These are phyloP conservation scores for Acleris laterana DNA, from an alignment of 2,888 invertebrate genomes.

Conservation along the genomic window DNA sequence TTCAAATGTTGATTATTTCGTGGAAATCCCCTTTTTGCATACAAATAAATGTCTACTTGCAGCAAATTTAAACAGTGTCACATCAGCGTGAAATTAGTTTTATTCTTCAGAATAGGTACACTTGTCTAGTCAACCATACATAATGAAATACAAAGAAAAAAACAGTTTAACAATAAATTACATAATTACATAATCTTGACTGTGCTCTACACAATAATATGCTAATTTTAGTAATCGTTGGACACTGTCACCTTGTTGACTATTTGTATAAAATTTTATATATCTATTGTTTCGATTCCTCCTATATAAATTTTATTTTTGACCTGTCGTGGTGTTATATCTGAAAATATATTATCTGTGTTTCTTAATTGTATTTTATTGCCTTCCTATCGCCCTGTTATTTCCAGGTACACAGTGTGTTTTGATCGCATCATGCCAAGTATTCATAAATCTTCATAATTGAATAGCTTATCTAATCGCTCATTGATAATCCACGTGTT, in stretches of 20 bases:
- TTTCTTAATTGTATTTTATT: slow-evolving; percentile 70
- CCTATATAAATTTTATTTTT: slow-evolving; percentile 77
- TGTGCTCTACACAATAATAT: slow-evolving; percentile 40
- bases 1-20: slow-evolving; percentile 5
- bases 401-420: slow-evolving; percentile 1
- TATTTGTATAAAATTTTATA: slow-evolving; percentile 82
- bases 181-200: slow-evolving; percentile 7
- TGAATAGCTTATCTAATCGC: slow-evolving; percentile 43
- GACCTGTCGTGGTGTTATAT: slow-evolving; percentile 82
- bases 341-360: slow-evolving; percentile 83
- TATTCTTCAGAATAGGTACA: neutral
- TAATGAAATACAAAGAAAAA: neutral
- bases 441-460: slow-evolving; percentile 18
- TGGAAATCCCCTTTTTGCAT: neutral
- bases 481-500: slow-evolving; percentile 38
- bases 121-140: slow-evolving; percentile 14
- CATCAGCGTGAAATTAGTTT: neutral
- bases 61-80: too few relatives aligned
- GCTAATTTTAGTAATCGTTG: slow-evolving; percentile 50
- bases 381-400: neutral
- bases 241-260: slow-evolving; percentile 77
- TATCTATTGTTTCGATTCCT: slow-evolving; percentile 77
- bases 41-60: neutral
- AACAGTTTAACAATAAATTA: neutral
- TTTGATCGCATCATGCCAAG: too few relatives aligned